phyloP scores from a whole-genome alignment of 2,888 invertebrate genomes.

The Macrophya alboannulata region DNA sequence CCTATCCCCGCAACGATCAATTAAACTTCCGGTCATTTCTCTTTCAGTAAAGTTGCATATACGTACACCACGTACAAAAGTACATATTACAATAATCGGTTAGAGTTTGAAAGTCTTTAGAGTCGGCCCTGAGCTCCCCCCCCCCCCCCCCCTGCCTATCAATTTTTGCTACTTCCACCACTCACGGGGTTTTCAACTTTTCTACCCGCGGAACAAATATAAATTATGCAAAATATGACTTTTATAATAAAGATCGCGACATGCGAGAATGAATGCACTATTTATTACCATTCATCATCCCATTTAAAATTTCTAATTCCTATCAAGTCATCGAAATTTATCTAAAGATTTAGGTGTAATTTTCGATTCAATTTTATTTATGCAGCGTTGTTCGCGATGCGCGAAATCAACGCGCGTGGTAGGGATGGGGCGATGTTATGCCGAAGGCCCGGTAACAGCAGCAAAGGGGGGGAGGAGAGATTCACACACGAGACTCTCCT shows the following conservation, averaged over 20 bases:
- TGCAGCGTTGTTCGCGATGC: constrained; percentile 6
- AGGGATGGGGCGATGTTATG: constrained; percentile 29
- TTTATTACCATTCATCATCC: background rate
- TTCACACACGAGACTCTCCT: constrained; percentile 40
- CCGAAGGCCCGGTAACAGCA: background rate
- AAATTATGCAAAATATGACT: background rate
- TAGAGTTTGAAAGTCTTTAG: background rate
- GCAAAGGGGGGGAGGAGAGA: background rate
- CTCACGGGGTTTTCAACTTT: background rate
- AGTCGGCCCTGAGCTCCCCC: constrained; percentile 1
- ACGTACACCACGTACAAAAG: too few species aligned
- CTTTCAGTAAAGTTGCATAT: background rate
- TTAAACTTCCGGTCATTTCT: background rate
- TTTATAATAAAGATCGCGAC: background rate
- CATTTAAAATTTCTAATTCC: background rate
- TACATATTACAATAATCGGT: background rate
- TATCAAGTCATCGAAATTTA: background rate
- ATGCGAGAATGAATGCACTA: background rate
- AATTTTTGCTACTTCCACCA: background rate
- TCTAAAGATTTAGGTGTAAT: background rate
- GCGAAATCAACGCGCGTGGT: constrained; percentile 9
- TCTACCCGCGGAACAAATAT: background rate
- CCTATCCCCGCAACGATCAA: background rate
- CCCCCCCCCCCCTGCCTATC: background rate
- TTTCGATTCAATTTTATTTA: background rate